Conservation (phyloP, 2,113 vertebrate genomes). For the Tichodroma muraria region DNA sequence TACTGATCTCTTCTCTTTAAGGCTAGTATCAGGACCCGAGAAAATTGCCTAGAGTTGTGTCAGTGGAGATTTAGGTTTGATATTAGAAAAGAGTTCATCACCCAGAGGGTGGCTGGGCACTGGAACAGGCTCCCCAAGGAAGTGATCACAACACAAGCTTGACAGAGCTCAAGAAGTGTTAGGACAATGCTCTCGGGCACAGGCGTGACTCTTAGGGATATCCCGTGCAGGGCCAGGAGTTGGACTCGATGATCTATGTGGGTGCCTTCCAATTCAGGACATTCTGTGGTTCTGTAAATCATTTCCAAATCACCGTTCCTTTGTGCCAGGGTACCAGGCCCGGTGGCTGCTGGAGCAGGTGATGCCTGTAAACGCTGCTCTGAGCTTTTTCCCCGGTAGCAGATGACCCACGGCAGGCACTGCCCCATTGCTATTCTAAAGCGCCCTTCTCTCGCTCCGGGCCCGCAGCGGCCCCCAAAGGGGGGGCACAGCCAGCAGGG, state of each 20-base stretch:
- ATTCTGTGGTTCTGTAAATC: not conserved
- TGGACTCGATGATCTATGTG: not conserved
- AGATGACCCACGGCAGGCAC: not conserved
- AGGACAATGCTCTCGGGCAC: not conserved
- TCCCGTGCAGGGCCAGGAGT: not conserved
- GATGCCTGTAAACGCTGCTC: not conserved
- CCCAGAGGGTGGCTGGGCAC: not conserved
- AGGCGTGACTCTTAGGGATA: not conserved
- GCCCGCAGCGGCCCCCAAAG: not conserved
- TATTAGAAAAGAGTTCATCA: not conserved
- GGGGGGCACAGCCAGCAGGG: not conserved
- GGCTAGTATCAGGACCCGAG: not conserved
- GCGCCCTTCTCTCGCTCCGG: not conserved
- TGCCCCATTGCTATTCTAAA: accelerated
- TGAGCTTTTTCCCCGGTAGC: not conserved
- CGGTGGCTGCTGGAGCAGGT: not conserved
- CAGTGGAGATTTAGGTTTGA: not conserved
- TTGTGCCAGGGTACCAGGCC: not conserved
- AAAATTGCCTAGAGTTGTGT: not conserved
- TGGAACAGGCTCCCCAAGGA: not conserved
- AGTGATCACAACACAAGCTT: not conserved
- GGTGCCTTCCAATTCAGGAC: not conserved
- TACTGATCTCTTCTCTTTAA: not conserved
- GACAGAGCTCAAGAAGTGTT: not conserved
- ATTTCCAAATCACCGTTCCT: not conserved